Evolutionary conservation across 2,113 vertebrate species (phyloP).

Genomic region (Panurus biarmicus): DNA sequence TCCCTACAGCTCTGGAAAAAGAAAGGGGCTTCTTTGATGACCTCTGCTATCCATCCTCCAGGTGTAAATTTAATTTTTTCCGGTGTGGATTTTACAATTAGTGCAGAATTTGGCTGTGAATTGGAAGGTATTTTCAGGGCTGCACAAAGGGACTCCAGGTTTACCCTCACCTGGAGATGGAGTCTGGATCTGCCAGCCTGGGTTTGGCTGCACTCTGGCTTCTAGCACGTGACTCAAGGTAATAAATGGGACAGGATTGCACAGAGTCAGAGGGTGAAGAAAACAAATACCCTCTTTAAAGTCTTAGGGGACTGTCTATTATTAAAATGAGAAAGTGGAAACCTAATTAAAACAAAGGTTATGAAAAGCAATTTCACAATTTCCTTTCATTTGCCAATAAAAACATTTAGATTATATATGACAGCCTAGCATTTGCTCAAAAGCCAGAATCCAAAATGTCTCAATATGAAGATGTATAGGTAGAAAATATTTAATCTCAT

Average conservation of each 20-base stretch:
- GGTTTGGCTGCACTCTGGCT: background rate
- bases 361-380: constrained; percentile 31
- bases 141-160: background rate
- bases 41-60: background rate
- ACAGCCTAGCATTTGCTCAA: background rate
- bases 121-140: background rate
- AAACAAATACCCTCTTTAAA: background rate
- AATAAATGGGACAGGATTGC: background rate
- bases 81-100: background rate
- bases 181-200: background rate
- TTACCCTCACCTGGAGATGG: background rate
- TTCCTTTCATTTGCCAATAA: constrained; percentile 26
- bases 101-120: background rate
- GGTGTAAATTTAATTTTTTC: background rate
- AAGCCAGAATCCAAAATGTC: background rate
- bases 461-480: constrained; percentile 2
- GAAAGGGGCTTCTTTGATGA: background rate
- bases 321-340: constrained; percentile 12
- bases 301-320: background rate
- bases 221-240: background rate
- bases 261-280: background rate
- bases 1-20: background rate
- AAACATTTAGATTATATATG: background rate
- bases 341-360: constrained; percentile 16
- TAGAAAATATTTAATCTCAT: constrained; percentile 34